Conservation (phyloP, 2,888 invertebrate species). For the Zootermopsis nevadensis region DNA sequence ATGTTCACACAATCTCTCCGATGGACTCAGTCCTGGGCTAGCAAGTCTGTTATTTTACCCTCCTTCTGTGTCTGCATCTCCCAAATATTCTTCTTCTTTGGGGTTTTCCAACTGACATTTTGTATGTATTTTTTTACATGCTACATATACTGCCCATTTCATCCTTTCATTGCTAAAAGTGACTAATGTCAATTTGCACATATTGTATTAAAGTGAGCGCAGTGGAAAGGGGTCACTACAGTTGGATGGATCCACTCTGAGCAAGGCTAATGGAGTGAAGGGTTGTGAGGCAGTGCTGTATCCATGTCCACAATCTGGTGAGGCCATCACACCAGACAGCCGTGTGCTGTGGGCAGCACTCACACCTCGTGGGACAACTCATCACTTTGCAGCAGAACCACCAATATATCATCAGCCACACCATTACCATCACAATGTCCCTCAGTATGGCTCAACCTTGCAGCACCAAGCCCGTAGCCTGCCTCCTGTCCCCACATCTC, state of each 20-base stretch:
- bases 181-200: not conserved
- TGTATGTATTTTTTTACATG: no score
- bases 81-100: no score
- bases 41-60: no score
- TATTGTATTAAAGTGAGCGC: slow-evolving; percentile 48
- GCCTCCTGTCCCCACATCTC: slow-evolving; percentile 46
- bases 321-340: slow-evolving; percentile 70
- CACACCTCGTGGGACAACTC: slow-evolving; percentile 81
- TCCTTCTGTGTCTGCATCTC: no score
- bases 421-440: slow-evolving; percentile 7
- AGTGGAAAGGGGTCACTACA: slow-evolving; percentile 51
- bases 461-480: slow-evolving; percentile 61
- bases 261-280: slow-evolving; percentile 65
- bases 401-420: slow-evolving; percentile 8
- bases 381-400: slow-evolving; percentile 67
- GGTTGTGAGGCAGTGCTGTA: slow-evolving; percentile 70
- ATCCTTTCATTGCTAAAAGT: no score
- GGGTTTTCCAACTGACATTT: no score
- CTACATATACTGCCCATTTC: no score
- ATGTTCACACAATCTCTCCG: no score
- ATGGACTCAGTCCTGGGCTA: no score
- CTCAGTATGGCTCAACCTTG: slow-evolving; percentile 21
- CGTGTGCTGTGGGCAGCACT: slow-evolving; percentile 85
- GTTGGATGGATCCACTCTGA: slow-evolving; percentile 50
- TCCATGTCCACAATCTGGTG: slow-evolving; percentile 64